phyloP scores from a whole-genome alignment of 2,888 invertebrate species.

The Drosophila ezoana region DNA sequence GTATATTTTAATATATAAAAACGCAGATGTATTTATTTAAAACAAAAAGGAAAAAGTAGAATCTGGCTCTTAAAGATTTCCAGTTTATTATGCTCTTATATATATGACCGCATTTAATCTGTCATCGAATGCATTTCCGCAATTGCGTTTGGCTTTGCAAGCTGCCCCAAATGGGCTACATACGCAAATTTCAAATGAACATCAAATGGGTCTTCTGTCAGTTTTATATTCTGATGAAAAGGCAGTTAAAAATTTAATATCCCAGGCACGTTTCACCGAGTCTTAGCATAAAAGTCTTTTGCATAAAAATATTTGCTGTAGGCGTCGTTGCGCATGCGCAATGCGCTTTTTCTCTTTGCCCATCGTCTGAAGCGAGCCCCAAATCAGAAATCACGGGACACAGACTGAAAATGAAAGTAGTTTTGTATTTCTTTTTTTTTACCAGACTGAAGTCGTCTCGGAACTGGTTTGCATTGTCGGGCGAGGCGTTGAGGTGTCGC shows the following conservation, averaged over 20 bases:
- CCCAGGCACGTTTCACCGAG: conserved; percentile 48
- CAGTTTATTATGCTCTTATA: no score
- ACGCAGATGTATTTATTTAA: no score
- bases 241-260: conserved; percentile 17
- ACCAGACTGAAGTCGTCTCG: conserved; percentile 42
- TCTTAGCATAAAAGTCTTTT: conserved; percentile 17
- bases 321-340: conserved; percentile 63
- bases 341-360: conserved; percentile 45
- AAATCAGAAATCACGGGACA: conserved; percentile 34
- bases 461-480: conserved; percentile 59
- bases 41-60: no score
- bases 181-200: conserved; percentile 16
- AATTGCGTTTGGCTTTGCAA: conserved; percentile 33
- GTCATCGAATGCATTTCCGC: conserved; percentile 12
- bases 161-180: background rate
- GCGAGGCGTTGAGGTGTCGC: background rate
- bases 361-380: conserved; percentile 19
- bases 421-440: conserved; percentile 36
- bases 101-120: no score
- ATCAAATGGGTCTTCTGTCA: conserved; percentile 13
- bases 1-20: no score
- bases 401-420: conserved; percentile 70
- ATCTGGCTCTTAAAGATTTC: no score
- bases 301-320: conserved; percentile 31
- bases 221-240: conserved; percentile 9